Evolutionary conservation across 2,888 invertebrate species (phyloP), one percentile per base, ranked within the genome.

Genomic region (Lissocephala sabroskyi): DNA sequence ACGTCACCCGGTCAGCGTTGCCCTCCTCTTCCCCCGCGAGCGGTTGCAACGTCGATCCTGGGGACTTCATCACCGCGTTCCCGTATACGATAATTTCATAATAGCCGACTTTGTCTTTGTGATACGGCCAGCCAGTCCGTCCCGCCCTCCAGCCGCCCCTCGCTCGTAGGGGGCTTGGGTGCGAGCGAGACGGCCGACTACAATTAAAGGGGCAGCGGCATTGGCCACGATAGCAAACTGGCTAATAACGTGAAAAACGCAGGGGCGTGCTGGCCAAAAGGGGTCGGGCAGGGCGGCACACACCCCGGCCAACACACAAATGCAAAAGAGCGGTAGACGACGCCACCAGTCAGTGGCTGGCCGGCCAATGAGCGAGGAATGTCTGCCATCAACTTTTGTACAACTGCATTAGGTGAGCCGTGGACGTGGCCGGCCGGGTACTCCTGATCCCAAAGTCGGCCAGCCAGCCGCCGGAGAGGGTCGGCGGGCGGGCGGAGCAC

Each of bases 391-490:
- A 73, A 73, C 49, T 41, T 71, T 75, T 67, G 52, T 67, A 79
- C 78, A 70, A 77, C 79, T 73, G 79, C 71, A 68, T 77, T 74
- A 73, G 79, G n/a, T n/a, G n/a, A 79, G 70, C 11, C 19, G 32
- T 35, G 35, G 26, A 40, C 33, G 13, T 35, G 35, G 17, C 10
- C 14, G 16, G 14, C 1, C 7, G 3, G 23, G 23, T 23, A 7
- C 23, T 7, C 23, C 23, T 3, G 23, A 23, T 23, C 23, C 7
- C 28, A 45, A n/a, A n/a, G n/a, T n/a, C n/a, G n/a, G n/a, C n/a
- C n/a, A n/a, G n/a, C n/a, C n/a, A n/a, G n/a, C n/a, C n/a, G n/a
- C n/a, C n/a, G n/a, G n/a, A n/a, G n/a, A n/a, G n/a, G n/a, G n/a
- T 6, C 18, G 23, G 23, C 23, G 23, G 23, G 7, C 1, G 7